A percentile compares a stretch with the other conserved stretches of the same genome.
These are phyloP conservation scores for Melinaea menophilus DNA, from an alignment of 2,888 invertebrate species.

Conservation along the genomic window DNA sequence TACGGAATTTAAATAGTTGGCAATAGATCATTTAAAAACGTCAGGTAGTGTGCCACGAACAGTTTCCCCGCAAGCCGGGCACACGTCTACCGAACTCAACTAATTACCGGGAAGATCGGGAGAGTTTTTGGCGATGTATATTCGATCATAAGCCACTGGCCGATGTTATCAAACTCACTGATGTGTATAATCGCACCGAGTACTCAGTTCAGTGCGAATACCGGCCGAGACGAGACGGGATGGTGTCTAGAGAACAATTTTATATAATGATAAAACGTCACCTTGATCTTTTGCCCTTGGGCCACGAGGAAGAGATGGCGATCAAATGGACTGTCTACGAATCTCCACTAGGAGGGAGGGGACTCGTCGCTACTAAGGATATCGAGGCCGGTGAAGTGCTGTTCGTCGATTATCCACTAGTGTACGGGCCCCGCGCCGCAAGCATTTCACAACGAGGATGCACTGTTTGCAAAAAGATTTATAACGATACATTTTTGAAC, in stretches of 20 bases:
- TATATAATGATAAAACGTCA: slow-evolving; percentile 67
- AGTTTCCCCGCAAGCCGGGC: slow-evolving; percentile 49
- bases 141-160: slow-evolving; percentile 55
- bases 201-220: slow-evolving; percentile 68
- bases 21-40: slow-evolving; percentile 54
- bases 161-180: slow-evolving; percentile 65
- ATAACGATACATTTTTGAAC: slow-evolving; percentile 56
- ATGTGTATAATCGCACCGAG: slow-evolving; percentile 64
- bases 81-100: slow-evolving; percentile 52
- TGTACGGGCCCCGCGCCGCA: slow-evolving; percentile 82
- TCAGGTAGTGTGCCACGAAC: slow-evolving; percentile 51
- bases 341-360: slow-evolving; percentile 82
- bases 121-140: slow-evolving; percentile 58
- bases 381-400: slow-evolving; percentile 83
- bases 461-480: slow-evolving; percentile 79
- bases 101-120: slow-evolving; percentile 60
- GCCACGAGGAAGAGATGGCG: slow-evolving; percentile 47
- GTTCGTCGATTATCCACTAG: slow-evolving; percentile 83
- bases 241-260: slow-evolving; percentile 75
- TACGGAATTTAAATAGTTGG: slow-evolving; percentile 46
- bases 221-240: slow-evolving; percentile 65
- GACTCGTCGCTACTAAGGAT: slow-evolving; percentile 82
- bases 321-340: slow-evolving; percentile 79
- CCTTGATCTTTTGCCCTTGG: slow-evolving; percentile 53
- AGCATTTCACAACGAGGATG: slow-evolving; percentile 78